Evolutionary conservation across 2,888 invertebrate genomes (phyloP).

Genomic region (Desoria tigrina): DNA sequence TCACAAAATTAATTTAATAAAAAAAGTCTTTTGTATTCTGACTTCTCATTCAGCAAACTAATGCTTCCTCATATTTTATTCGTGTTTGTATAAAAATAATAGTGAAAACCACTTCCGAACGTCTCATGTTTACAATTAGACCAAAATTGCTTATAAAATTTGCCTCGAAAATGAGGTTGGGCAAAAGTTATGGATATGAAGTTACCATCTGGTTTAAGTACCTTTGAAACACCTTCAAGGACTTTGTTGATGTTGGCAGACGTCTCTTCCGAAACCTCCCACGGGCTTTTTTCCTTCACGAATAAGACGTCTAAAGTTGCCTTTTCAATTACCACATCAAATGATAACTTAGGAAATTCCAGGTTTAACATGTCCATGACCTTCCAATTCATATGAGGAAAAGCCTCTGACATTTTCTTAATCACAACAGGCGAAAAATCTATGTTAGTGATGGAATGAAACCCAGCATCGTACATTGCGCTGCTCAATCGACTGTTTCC

Average conservation of each 20-base stretch:
- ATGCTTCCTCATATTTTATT: conserved; percentile 10
- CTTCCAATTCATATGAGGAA: conserved; percentile 57
- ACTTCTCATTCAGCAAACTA: conserved; percentile 20
- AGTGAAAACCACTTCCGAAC: conserved; percentile 54
- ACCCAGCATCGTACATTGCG: conserved; percentile 58
- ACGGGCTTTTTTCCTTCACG: conserved; percentile 57
- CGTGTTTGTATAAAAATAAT: conserved; percentile 53
- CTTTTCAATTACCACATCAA: conserved; percentile 60
- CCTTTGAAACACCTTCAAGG: conserved; percentile 54
- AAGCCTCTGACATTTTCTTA: conserved; percentile 55
- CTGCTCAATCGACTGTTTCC: conserved; percentile 58
- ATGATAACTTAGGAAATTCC: conserved; percentile 54
- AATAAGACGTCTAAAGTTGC: conserved; percentile 59
- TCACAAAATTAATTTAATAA: conserved; percentile 20
- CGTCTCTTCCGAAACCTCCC: conserved; percentile 55
- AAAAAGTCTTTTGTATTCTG: background rate
- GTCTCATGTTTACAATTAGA: conserved; percentile 52
- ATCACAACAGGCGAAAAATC: conserved; percentile 59
- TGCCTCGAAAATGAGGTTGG: conserved; percentile 59
- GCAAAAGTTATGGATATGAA: conserved; percentile 59
- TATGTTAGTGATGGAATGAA: conserved; percentile 57
- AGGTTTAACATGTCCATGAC: conserved; percentile 58
- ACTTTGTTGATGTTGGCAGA: conserved; percentile 53
- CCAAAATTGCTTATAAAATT: conserved; percentile 54
- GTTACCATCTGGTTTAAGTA: conserved; percentile 50